Evolutionary conservation across 2,113 vertebrate species (phyloP).

Genomic region (Antechinus stuartii): DNA sequence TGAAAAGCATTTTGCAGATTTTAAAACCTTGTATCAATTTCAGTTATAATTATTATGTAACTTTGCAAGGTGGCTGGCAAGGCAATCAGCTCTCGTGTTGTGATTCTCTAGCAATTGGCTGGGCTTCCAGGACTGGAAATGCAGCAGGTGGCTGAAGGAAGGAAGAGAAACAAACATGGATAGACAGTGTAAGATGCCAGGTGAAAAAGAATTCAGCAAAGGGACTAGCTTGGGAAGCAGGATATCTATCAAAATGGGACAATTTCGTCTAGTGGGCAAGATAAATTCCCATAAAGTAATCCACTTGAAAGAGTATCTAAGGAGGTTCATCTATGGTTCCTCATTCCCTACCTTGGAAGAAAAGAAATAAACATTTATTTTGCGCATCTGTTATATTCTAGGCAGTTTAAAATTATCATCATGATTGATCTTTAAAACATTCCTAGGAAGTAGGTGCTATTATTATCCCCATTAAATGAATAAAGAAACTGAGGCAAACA

Average conservation of each 20-base stretch:
- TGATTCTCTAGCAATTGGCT: conserved; percentile 19
- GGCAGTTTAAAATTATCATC: neutral
- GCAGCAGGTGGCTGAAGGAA: neutral
- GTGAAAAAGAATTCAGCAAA: neutral
- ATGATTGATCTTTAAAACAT: neutral
- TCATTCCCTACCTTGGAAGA: neutral
- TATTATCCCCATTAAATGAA: neutral
- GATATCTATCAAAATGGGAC: neutral
- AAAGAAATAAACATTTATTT: neutral
- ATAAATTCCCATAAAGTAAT: neutral
- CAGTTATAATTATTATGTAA: conserved; percentile 56
- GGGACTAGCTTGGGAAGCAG: neutral
- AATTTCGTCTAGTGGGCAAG: neutral
- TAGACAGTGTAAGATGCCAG: neutral
- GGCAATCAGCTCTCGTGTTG: neutral
- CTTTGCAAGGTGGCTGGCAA: conserved; percentile 53
- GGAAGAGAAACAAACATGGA: neutral
- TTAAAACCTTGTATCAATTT: neutral
- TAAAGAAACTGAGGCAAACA: neutral
- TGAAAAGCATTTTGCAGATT: neutral
- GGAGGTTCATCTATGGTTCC: neutral
- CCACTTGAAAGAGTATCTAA: neutral
- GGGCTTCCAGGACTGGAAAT: conserved; percentile 13
- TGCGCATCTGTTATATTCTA: neutral
- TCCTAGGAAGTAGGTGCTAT: neutral